Conservation (phyloP, 2,797 vertebrate genomes). For the Brotula barbata region DNA sequence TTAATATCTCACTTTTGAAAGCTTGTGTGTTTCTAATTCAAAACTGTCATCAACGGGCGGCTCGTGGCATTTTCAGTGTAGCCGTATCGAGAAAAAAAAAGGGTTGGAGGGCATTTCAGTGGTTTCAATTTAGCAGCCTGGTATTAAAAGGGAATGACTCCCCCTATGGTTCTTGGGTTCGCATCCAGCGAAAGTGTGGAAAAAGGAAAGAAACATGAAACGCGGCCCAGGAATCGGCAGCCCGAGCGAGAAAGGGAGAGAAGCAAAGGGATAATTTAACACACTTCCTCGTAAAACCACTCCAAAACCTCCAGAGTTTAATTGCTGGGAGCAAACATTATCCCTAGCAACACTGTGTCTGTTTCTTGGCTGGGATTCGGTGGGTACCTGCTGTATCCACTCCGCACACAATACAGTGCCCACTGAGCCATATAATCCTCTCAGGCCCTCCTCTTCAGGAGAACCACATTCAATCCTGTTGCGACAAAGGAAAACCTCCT, state of each 20-base stretch:
- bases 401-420: slow-evolving; percentile 67
- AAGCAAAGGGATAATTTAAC: slow-evolving; percentile 65
- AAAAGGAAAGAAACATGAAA: slow-evolving; percentile 22
- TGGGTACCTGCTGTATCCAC: slow-evolving; percentile 73
- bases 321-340: slow-evolving; percentile 71
- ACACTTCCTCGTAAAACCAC: slow-evolving; percentile 68
- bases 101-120: background rate
- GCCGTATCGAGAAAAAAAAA: slow-evolving; percentile 2
- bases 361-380: slow-evolving; percentile 65
- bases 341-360: slow-evolving; percentile 65
- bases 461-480: slow-evolving; percentile 65
- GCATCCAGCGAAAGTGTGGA: slow-evolving; percentile 4
- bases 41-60: slow-evolving; percentile 47
- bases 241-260: slow-evolving; percentile 19
- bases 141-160: slow-evolving; percentile 37
- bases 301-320: slow-evolving; percentile 73
- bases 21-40: slow-evolving; percentile 26
- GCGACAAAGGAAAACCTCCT: slow-evolving; percentile 67
- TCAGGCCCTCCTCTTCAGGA: slow-evolving; percentile 71
- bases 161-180: slow-evolving; percentile 35
- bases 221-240: slow-evolving; percentile 26
- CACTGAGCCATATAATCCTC: slow-evolving; percentile 78
- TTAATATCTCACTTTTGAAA: background rate
- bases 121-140: slow-evolving; percentile 9
- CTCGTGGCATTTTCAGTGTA: slow-evolving; percentile 20